A percentile compares a stretch with the other conserved stretches of the same genome.
phyloP scores from a whole-genome alignment of 1,140 invertebrate genomes.

The Drosophila ironensis region DNA sequence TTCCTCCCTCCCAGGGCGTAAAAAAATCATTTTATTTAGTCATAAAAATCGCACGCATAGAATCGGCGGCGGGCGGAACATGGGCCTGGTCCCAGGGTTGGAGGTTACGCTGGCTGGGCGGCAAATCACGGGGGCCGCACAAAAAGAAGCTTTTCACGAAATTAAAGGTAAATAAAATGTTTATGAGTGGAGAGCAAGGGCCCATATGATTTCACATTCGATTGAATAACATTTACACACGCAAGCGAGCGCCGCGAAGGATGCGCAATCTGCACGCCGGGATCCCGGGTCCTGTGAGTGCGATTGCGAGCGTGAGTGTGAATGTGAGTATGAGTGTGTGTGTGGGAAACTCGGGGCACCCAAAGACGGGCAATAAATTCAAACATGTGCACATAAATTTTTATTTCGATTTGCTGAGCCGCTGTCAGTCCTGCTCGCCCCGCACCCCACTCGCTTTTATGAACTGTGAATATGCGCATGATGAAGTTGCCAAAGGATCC shows the following conservation, averaged over 20 bases:
- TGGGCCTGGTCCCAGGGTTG: not conserved
- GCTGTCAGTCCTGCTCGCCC: slow-evolving; percentile 15
- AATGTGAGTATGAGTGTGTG: too few relatives aligned
- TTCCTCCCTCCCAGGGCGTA: not conserved
- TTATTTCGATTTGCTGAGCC: slow-evolving; percentile 73
- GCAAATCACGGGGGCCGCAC: slow-evolving; percentile 60
- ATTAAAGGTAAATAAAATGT: slow-evolving; percentile 80
- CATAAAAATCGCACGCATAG: slow-evolving; percentile 67
- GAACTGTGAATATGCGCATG: slow-evolving; percentile 71
- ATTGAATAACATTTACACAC: slow-evolving; percentile 80
- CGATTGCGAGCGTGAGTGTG: too few relatives aligned
- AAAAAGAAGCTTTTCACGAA: slow-evolving; percentile 73
- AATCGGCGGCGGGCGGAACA: not conserved
- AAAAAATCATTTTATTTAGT: slow-evolving; percentile 74
- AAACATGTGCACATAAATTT: slow-evolving; percentile 78
- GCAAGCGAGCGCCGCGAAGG: slow-evolving; percentile 51
- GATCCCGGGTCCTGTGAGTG: slow-evolving; percentile 5
- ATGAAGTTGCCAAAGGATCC: slow-evolving; percentile 61
- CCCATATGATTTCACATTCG: slow-evolving; percentile 78
- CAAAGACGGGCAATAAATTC: slow-evolving; percentile 73
- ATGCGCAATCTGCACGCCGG: slow-evolving; percentile 25
- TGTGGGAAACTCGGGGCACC: slow-evolving; percentile 3
- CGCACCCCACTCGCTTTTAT: slow-evolving; percentile 54
- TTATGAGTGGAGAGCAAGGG: slow-evolving; percentile 71
- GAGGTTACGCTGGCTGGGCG: not conserved